Base-by-base conservation (phyloP, 2,888 invertebrate species). In the Galerucella nymphaeae region DNA sequence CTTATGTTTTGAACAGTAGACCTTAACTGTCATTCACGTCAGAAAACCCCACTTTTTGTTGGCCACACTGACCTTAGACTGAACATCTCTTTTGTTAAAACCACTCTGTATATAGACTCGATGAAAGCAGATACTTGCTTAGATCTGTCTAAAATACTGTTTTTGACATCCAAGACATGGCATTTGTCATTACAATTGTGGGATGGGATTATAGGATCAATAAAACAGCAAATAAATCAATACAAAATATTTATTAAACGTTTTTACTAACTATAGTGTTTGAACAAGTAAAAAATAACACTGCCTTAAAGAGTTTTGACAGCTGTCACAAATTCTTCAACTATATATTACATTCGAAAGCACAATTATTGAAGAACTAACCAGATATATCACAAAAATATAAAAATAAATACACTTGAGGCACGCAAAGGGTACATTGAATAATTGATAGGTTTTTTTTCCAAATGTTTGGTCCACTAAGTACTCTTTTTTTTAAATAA, bases 351-450 rank as follows among this genome's bases (percentile, higher is more conserved):
- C 10, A 45, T 16, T 38, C 10, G 18, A 66, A 66, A 42, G 13
- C 23, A 66, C 16, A 58, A 18, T 18, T 42, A 18, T 18, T 42
- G 42, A 57, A 53, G 10, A 66, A 66, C 10, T 66, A 58, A 57
- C 42, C 38, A 20, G 41, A 55, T 66, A 30, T 66, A 66, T 58
- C 66, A 66, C 66, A 66, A 58, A 66, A 38, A 66, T 53, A 55
- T 41, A 66, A 45, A 45, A 30, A 66, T 23, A 16, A 53, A 66
- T 55, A 66, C 55, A 58, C 23, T 38, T 66, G 58, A 66, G 66
- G 66, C 58, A 58, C 66, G 58, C 55, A 16, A 23, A 18, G 42
- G 41, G 16, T 13, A 42, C n/a, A 2, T 16, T 11, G 18, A 62
- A 18, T 18, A 16, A 62, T 38, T 38, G 30, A 38, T 38, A 38